Conservation (phyloP, 23 tunicate species). For the Halocynthia roretzi region DNA sequence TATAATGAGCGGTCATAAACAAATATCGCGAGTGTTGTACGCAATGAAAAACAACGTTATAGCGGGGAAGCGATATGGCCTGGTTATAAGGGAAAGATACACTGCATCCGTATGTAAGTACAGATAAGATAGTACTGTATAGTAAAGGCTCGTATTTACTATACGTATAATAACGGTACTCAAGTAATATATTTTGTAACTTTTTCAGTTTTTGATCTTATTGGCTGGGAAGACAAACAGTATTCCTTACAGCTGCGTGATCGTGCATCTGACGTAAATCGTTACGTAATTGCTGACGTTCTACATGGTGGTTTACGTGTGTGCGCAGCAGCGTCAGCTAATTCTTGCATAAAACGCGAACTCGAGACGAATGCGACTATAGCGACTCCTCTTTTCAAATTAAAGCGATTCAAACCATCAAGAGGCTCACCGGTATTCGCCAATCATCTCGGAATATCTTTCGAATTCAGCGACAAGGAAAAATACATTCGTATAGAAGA, state of each 20-base stretch:
- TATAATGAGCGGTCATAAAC: not conserved
- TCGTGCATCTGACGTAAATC: not conserved
- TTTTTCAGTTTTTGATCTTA: not conserved
- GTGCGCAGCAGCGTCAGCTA: not conserved
- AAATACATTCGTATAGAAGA: not conserved
- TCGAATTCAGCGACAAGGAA: not conserved
- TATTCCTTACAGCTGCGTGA: not conserved
- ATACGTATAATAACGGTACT: too few species aligned
- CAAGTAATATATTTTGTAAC: not conserved
- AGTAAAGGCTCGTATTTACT: not conserved
- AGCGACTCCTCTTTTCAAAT: not conserved
- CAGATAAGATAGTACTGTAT: not conserved
- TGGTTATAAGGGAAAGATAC: not conserved
- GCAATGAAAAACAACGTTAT: not conserved
- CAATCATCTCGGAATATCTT: conserved; percentile 2
- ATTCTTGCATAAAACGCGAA: not conserved
- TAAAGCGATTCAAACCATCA: not conserved
- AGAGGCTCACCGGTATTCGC: not conserved
- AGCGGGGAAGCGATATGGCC: not conserved
- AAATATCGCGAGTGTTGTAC: not conserved
- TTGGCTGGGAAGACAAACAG: not conserved
- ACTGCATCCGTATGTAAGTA: not conserved
- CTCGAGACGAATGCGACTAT: not conserved
- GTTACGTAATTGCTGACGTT: not conserved
- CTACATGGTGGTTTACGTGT: conserved; percentile 2